phyloP scores from a whole-genome alignment of 2,113 vertebrate genomes.

The Phalacrocorax pelagicus region DNA sequence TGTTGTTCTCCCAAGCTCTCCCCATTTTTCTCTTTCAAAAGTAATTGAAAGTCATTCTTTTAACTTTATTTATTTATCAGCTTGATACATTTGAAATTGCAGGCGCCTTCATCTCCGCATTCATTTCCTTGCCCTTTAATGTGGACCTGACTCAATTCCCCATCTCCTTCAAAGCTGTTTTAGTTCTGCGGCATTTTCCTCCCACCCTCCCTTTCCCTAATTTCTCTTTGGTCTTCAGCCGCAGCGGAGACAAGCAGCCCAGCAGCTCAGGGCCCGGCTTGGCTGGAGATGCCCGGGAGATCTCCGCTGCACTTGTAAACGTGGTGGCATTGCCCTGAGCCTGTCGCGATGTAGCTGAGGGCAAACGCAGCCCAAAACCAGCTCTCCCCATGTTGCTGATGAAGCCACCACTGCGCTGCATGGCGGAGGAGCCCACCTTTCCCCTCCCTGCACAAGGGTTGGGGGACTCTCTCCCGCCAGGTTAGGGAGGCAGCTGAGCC shows the following conservation, averaged over 20 bases:
- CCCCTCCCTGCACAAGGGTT: background rate
- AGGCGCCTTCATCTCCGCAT: slow-evolving; percentile 15
- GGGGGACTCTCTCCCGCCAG: background rate
- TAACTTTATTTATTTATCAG: slow-evolving; percentile 39
- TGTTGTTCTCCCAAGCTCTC: background rate
- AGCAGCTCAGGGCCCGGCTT: background rate
- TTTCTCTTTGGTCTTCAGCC: background rate
- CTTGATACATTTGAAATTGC: background rate
- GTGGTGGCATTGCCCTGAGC: background rate
- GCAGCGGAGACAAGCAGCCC: background rate
- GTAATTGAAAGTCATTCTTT: slow-evolving; percentile 36
- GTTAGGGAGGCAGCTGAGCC: background rate
- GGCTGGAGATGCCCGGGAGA: background rate
- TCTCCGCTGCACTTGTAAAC: background rate
- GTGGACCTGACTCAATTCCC: slow-evolving; percentile 29
- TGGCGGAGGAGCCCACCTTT: background rate
- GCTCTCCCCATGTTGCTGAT: background rate
- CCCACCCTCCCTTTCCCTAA: background rate
- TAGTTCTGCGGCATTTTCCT: background rate
- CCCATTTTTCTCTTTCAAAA: background rate
- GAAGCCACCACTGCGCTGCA: background rate
- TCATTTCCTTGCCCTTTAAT: slow-evolving; percentile 33
- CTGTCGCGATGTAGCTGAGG: background rate
- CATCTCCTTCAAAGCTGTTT: slow-evolving; percentile 26
- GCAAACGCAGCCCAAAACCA: background rate